These are phyloP conservation scores for Arctia plantaginis DNA, from an alignment of 2,888 invertebrate species.

Conservation along the genomic window DNA sequence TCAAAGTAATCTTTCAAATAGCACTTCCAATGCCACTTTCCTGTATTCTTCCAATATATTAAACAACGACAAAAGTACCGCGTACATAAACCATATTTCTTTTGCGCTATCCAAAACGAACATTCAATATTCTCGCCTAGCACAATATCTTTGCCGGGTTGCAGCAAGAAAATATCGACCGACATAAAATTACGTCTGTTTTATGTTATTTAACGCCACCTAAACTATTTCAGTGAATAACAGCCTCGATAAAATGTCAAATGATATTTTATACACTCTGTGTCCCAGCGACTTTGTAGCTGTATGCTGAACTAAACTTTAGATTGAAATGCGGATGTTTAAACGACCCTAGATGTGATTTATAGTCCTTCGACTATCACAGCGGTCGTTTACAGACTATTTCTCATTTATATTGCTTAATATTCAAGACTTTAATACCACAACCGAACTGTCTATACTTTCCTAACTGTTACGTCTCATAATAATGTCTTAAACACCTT, in stretches of 20 bases:
- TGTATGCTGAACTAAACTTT: not conserved
- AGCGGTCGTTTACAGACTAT: not conserved
- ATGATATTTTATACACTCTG: not conserved
- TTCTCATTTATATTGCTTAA: conserved; percentile 10
- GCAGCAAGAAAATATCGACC: conserved; percentile 18
- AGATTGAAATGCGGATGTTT: not conserved
- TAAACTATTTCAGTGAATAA: conserved; percentile 3
- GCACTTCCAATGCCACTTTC: not conserved
- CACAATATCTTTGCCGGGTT: conserved; percentile 13
- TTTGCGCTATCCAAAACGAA: conserved; percentile 3
- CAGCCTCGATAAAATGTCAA: not conserved
- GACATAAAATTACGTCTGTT: conserved; percentile 14
- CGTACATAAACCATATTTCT: conserved; percentile 7
- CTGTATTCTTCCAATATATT: not conserved
- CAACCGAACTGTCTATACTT: conserved; percentile 18
- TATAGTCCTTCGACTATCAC: conserved; percentile 1
- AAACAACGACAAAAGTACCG: not conserved
- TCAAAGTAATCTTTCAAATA: no score
- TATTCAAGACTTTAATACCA: conserved; percentile 18
- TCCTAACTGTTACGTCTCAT: conserved; percentile 29
- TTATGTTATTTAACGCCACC: conserved; percentile 4
- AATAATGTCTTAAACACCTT: conserved; percentile 4
- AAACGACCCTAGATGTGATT: not conserved
- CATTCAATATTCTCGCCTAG: conserved; percentile 7
- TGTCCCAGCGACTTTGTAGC: not conserved